Evolutionary conservation across 1,140 invertebrate species (phyloP).

Genomic region (Heliconius himera): DNA sequence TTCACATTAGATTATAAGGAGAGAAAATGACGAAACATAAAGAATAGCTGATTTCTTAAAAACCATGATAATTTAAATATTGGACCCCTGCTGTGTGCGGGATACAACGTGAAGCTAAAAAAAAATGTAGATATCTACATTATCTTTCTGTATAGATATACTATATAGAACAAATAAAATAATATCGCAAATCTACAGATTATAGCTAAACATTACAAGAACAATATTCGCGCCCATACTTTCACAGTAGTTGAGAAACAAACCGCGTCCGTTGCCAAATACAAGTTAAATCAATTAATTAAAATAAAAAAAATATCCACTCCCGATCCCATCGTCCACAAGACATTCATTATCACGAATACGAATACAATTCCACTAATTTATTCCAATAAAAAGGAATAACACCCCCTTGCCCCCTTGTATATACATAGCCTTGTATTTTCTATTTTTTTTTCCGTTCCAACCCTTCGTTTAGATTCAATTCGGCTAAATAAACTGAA

Average conservation of each 20-base stretch:
- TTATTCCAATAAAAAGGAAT: constrained; percentile 71
- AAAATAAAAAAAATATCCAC: constrained; percentile 57
- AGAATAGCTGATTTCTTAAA: no score
- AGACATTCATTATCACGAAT: constrained; percentile 69
- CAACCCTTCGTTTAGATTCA: constrained; percentile 75
- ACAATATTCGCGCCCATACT: not conserved
- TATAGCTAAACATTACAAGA: not conserved
- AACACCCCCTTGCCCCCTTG: constrained; percentile 29
- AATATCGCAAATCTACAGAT: not conserved
- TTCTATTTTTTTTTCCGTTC: constrained; percentile 50
- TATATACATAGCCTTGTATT: constrained; percentile 33
- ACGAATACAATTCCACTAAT: constrained; percentile 69
- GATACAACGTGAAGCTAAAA: no score
- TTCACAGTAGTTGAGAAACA: constrained; percentile 17
- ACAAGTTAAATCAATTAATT: constrained; percentile 72
- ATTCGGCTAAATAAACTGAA: constrained; percentile 80
- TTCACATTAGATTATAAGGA: no score
- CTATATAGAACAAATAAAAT: no score
- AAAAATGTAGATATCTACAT: no score
- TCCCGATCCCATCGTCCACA: constrained; percentile 48
- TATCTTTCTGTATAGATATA: no score
- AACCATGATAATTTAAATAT: no score
- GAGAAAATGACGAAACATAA: no score
- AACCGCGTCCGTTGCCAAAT: constrained; percentile 43
- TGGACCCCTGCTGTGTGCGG: no score